Evolutionary conservation across 2,888 invertebrate species (phyloP).

Genomic region (Melanophora roralis): DNA sequence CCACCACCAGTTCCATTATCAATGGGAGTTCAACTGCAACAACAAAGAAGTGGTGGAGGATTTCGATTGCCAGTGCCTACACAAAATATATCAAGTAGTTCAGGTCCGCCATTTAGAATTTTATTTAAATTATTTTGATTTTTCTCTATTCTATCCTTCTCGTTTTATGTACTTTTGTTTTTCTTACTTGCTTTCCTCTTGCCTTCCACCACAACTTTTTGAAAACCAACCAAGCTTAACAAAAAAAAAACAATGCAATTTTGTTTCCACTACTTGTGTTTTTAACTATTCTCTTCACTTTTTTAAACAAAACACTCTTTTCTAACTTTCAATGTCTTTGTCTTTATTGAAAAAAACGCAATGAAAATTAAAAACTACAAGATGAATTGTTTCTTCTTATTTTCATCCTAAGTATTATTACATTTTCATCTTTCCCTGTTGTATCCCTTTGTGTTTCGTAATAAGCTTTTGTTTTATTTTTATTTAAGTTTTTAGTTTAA

Average conservation of each 20-base stretch:
- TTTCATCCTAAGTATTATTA: neutral
- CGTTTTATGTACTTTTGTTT: conserved; percentile 14
- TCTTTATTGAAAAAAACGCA: neutral
- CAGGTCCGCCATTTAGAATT: conserved; percentile 75
- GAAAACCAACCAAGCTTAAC: too few species aligned
- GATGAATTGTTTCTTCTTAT: neutral
- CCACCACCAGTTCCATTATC: conserved; percentile 74
- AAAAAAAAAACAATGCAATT: neutral
- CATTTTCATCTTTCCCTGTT: neutral
- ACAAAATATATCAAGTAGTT: conserved; percentile 78
- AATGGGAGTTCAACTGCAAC: conserved; percentile 73
- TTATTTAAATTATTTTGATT: conserved; percentile 39
- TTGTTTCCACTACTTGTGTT: too few species aligned
- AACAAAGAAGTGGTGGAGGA: conserved; percentile 73
- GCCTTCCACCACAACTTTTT: conserved; percentile 16
- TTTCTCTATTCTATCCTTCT: conserved; percentile 22
- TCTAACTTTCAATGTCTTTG: conserved; percentile 11
- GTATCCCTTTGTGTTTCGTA: neutral
- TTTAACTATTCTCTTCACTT: neutral
- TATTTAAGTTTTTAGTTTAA: conserved; percentile 3
- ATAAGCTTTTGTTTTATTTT: neutral
- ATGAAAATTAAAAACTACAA: neutral
- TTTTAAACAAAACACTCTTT: conserved; percentile 7
- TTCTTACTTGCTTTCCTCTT: conserved; percentile 11
- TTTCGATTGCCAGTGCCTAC: conserved; percentile 78